Evolutionary conservation across 2,888 invertebrate species (phyloP).

Genomic region (Acanthoscelides obtectus): DNA sequence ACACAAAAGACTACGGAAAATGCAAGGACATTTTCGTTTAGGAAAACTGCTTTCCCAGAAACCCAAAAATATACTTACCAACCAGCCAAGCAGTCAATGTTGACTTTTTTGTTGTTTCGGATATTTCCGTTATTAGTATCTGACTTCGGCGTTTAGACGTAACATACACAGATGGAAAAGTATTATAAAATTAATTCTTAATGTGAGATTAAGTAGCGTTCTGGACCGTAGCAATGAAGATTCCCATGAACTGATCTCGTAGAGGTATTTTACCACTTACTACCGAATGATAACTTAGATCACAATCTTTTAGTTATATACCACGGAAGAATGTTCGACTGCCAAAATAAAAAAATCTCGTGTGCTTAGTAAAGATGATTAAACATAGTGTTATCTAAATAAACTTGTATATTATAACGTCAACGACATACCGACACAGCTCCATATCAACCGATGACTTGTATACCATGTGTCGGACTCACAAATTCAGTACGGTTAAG

Average conservation of each 20-base stretch:
- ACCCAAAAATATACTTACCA: constrained; percentile 29
- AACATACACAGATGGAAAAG: constrained; percentile 32
- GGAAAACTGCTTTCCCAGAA: not conserved
- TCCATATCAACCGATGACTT: constrained; percentile 44
- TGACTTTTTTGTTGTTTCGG: not conserved
- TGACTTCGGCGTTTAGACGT: constrained; percentile 33
- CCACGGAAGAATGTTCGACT: constrained; percentile 44
- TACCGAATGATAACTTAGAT: constrained; percentile 21
- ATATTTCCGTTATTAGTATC: constrained; percentile 14
- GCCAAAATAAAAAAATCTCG: constrained; percentile 33
- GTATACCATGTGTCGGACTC: not conserved
- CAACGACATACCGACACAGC: constrained; percentile 43
- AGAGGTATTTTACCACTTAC: constrained; percentile 20
- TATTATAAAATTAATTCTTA: constrained; percentile 38
- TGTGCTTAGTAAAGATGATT: constrained; percentile 42
- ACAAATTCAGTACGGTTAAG: not conserved
- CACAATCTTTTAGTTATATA: constrained; percentile 35
- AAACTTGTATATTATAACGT: constrained; percentile 19
- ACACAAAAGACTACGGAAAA: constrained; percentile 8
- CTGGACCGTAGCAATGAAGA: constrained; percentile 40
- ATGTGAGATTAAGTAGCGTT: constrained; percentile 46
- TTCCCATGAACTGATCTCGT: constrained; percentile 36
- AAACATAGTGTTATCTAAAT: constrained; percentile 37
- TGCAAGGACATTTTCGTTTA: not conserved
- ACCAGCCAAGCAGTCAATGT: constrained; percentile 40